Base-by-base conservation (phyloP, 2,888 invertebrate species). In the Hydropsyche betteni region DNA sequence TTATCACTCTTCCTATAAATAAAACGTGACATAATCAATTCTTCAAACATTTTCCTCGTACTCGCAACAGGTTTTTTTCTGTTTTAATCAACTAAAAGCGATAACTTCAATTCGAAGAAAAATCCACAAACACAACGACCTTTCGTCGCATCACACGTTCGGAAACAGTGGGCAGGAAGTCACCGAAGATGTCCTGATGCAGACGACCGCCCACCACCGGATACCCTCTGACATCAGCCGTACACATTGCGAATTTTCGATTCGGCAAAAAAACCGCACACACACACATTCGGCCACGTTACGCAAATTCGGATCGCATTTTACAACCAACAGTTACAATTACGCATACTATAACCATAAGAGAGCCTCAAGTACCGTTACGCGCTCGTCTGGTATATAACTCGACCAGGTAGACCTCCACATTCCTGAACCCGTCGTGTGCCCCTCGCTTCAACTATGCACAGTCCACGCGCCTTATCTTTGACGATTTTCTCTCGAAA, bases 341-440 rank as follows among this genome's bases (percentile, higher is more conserved):
- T 24, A 24, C 24, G 24, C 24, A 24, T 24, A 24, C 24, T 24
- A 24, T 24, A 24, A 24, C 24, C 24, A 24, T 24, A 24, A 24
- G 24, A 24, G 24, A 24, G 24, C 24, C 24, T 24, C 24, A 24
- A 34, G n/a, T 64, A 64, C 64, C 64, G 64, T 64, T 64, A 64
- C 34, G 1, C 55, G 24, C 8, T 44, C 44, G 44, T 44, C 44
- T 44, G 44, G 44, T 10, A 44, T 34, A 64, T 69, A 50, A 69
- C 50, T 24, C 51, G 50, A 8, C 8, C 69, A 69, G 69, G 50
- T 69, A 69, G 69, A 51, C 51, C 50, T 69, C 69, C 50, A 69
- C 69, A 69, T 69, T 69, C 69, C 50, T 50, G 50, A 69, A 51
- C 64, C 36, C 64, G 36, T 64, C 34, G 8, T 64, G 36, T 64